Base-by-base conservation (phyloP, 2,113 vertebrate species). In the Rhipidura dahli region DNA sequence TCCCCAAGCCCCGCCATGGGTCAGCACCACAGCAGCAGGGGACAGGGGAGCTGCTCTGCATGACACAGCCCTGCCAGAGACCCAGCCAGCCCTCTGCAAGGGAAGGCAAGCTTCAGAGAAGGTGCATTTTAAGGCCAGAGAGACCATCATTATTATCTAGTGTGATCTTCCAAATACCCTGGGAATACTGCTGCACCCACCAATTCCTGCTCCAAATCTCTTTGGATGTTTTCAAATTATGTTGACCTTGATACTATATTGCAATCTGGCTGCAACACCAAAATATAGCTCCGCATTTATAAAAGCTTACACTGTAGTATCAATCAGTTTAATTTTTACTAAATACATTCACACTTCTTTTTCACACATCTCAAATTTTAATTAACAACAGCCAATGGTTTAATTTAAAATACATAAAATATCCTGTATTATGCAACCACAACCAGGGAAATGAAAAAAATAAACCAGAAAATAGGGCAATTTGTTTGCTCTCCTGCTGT, bases 1-100 rank as follows among this genome's bases (percentile, higher is more conserved):
- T 72, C 39, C n/a, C 2, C 1, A 1, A 1, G 15, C 2, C 3
- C 37, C 0, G 0, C 39, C 27, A 27, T 1, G 2, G 15, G 49
- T 10, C 83, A 56, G 44, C 21, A 19, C 10, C 0, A 0, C 0
- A 1, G 51, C 30, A 82, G 18, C 6, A 30, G n/a, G 14, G 49
- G 11, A 53, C 6, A 31, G 7, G 0, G 4, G 35, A 40, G n/a
- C 18, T 44, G 59, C 24, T 65, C 56, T 50, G 35, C 15, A 3
- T 0, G 0, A 4, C 40, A 26, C 18, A 11, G 64, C 35, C 50
- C 53, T 81, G 44, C 8, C 40, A 1, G 1, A 59, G 53, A 78
- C 8, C 6, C 27, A 31, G 45, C 44, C 28, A 23, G 30, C 50
- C 16, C 49, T 24, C 33, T 45, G 50, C 22, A 47, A 39, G 60